Percentiles rank a stretch among this genome's conserved stretches.
Evolutionary conservation across 2,113 vertebrate species (phyloP).

Genomic region (Myiozetetes cayanensis): DNA sequence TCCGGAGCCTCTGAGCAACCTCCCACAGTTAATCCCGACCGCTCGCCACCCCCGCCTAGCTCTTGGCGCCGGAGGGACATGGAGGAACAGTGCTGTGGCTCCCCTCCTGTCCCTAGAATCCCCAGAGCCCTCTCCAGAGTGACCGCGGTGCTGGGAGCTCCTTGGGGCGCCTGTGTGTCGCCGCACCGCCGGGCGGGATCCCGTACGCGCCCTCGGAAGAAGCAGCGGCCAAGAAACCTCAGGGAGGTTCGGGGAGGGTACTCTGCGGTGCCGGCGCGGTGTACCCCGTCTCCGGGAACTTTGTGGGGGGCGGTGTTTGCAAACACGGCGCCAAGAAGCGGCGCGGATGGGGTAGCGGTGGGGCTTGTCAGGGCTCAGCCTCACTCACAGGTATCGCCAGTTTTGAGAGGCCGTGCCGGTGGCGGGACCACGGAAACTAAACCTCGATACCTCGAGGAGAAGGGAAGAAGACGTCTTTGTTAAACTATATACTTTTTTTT

Average conservation of each 20-base stretch:
- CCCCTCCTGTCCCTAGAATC: not conserved
- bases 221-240: not conserved
- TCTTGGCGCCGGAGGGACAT: not conserved
- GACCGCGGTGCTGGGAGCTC: not conserved
- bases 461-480: not conserved
- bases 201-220: not conserved
- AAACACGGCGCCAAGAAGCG: rapidly evolving
- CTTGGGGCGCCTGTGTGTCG: not conserved
- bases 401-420: rapidly evolving
- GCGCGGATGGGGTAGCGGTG: not conserved
- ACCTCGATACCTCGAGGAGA: not conserved
- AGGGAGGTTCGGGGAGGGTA: not conserved
- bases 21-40: not conserved
- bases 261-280: not conserved
- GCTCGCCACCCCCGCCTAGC: not conserved
- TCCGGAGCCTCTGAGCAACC: not conserved
- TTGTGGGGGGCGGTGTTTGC: rapidly evolving
- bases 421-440: not conserved
- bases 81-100: not conserved
- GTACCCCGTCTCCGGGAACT: too few relatives aligned
- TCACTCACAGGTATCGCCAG: not conserved
- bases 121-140: rapidly evolving
- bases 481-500: too few relatives aligned
- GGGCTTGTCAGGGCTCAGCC: not conserved
- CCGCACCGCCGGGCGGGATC: rapidly evolving